phyloP scores from a whole-genome alignment of 2,113 vertebrate genomes.

The Rutilus rutilus region DNA sequence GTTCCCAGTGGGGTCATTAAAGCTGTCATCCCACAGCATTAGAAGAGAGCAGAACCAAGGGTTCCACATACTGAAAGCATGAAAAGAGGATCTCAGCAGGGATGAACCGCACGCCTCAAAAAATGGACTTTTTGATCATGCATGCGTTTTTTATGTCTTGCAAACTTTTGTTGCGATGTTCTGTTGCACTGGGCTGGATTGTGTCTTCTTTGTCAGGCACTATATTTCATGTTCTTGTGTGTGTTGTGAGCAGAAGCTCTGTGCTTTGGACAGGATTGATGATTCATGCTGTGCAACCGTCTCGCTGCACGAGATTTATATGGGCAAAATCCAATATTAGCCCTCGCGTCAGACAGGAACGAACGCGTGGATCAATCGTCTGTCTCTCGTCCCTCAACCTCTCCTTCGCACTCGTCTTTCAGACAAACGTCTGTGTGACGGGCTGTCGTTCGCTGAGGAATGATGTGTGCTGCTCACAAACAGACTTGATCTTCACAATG shows the following conservation, averaged over 20 bases:
- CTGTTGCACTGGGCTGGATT: background rate
- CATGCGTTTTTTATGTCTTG: background rate
- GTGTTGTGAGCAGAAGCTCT: background rate
- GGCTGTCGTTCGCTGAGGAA: background rate
- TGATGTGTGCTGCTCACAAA: background rate
- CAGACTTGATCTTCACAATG: background rate
- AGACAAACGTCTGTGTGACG: slow-evolving; percentile 34
- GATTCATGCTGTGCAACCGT: background rate
- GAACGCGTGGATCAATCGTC: slow-evolving; percentile 40
- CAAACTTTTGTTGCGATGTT: background rate
- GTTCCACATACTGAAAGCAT: background rate
- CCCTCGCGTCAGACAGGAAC: slow-evolving; percentile 51
- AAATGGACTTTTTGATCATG: background rate
- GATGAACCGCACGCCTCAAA: background rate
- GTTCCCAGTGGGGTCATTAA: slow-evolving; percentile 30
- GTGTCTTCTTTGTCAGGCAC: background rate
- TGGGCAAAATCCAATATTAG: slow-evolving; percentile 39
- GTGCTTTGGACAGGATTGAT: slow-evolving; percentile 32
- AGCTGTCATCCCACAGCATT: slow-evolving; percentile 11
- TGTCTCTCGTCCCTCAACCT: slow-evolving; percentile 47
- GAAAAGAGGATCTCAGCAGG: background rate
- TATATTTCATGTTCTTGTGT: slow-evolving; percentile 8
- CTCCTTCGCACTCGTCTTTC: slow-evolving; percentile 59
- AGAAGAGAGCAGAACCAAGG: background rate
- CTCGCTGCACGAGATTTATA: slow-evolving; percentile 39